Base-by-base conservation (phyloP, 2,113 vertebrate species). In the Anser cygnoides region DNA sequence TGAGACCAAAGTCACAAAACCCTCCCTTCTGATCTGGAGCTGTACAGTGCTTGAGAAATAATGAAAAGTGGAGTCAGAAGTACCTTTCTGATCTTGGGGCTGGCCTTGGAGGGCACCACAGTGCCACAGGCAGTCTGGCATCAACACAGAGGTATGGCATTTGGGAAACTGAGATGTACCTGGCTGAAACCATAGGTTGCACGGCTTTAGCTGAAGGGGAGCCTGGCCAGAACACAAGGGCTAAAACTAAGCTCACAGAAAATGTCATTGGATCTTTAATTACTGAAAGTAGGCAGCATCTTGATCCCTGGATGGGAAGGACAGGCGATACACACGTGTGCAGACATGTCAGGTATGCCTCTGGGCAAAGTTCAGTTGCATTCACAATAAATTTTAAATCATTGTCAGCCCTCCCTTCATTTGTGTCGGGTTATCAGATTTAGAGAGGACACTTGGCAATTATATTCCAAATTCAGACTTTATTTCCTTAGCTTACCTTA, bases 401-500 rank as follows among this genome's bases (percentile, higher is more conserved):
- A 14, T 5, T 58, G 22, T 49, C 73, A 74, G 39, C 15, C 16
- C 43, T 93, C 44, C 28, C 23, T 44, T 49, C 39, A 41, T 19
- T 62, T 52, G 10, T 46, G 29, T 79, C 73, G 90, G 52, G 22
- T 52, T 84, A 37, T 14, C 37, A 88, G 59, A 86, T 71, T 88
- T 81, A 89, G 76, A 81, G 52, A 52, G 3, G 6, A 19, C 7
- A 57, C 50, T 50, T 68, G 31, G 18, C 25, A 87, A 75, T 92
- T 96, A 73, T 70, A 93, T 81, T 89, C 76, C 9, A 59, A 95
- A 90, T 68, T 57, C 52, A 70, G 71, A 54, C 11, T 21, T 95
- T 86, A 62, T 37, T 95, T 96, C 57, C 31, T 83, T 77, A 78
- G 94, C 15, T 80, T 90, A 63, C n/a, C 59, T 73, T 52, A 91